phyloP scores from a whole-genome alignment of 2,888 invertebrate genomes.

The Caprella mutica region DNA sequence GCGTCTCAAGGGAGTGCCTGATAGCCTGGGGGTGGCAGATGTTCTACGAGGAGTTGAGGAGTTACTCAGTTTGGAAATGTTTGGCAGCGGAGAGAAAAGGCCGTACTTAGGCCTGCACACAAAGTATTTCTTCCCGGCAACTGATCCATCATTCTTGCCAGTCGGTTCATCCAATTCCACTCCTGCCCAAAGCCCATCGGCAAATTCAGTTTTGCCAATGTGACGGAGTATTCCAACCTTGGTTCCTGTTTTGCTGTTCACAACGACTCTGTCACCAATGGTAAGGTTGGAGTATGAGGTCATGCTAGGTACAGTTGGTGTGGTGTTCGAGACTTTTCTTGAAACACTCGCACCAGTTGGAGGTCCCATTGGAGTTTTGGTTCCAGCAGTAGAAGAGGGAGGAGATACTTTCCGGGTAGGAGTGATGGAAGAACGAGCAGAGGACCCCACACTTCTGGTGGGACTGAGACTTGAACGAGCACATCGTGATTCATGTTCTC shows the following conservation, averaged over 20 bases:
- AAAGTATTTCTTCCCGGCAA: slow-evolving; percentile 54
- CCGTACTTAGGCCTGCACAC: slow-evolving; percentile 81
- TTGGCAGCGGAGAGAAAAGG: slow-evolving; percentile 80
- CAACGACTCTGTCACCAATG: slow-evolving; percentile 83
- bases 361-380: slow-evolving; percentile 10
- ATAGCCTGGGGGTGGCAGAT: slow-evolving; percentile 56
- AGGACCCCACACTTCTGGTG: not conserved
- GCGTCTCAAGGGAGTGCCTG: slow-evolving; percentile 46
- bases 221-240: slow-evolving; percentile 40
- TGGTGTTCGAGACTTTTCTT: slow-evolving; percentile 12
- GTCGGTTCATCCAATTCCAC: slow-evolving; percentile 34
- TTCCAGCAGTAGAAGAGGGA: slow-evolving; percentile 1
- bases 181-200: slow-evolving; percentile 34
- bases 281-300: slow-evolving; percentile 44
- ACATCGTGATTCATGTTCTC: slow-evolving; percentile 1
- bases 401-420: slow-evolving; percentile 2
- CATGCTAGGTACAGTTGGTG: slow-evolving; percentile 1
- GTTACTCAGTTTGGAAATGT: slow-evolving; percentile 56
- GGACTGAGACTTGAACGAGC: slow-evolving; percentile 1
- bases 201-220: slow-evolving; percentile 33
- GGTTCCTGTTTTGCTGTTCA: slow-evolving; percentile 67
- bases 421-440: not conserved
- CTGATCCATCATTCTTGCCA: slow-evolving; percentile 35
- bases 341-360: slow-evolving; percentile 15
- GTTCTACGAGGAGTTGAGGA: slow-evolving; percentile 50